A percentile compares a stretch with the other conserved stretches of the same genome.
Evolutionary conservation across 1,140 invertebrate genomes (phyloP).

Genomic region (Listronotus oregonensis): DNA sequence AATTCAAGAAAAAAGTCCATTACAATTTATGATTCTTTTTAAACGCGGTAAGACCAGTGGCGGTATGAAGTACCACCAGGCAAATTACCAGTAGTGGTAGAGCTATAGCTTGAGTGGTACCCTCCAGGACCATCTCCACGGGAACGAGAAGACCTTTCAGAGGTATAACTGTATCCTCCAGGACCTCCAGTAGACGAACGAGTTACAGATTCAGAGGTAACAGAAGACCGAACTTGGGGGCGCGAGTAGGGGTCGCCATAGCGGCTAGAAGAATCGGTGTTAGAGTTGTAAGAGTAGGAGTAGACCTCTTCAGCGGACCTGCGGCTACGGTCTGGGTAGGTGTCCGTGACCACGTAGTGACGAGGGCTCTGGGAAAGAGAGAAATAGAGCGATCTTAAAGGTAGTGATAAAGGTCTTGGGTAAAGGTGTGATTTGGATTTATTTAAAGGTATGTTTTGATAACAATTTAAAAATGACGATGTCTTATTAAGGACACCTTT

Average conservation of each 20-base stretch:
- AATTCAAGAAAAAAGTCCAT: slow-evolving; percentile 7
- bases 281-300: slow-evolving; percentile 79
- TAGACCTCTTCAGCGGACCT: slow-evolving; percentile 76
- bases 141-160: slow-evolving; percentile 70
- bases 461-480: background rate
- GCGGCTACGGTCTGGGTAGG: slow-evolving; percentile 66
- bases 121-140: slow-evolving; percentile 74
- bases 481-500: too few relatives aligned
- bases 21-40: slow-evolving; percentile 51
- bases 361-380: slow-evolving; percentile 73
- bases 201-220: slow-evolving; percentile 69
- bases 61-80: slow-evolving; percentile 80
- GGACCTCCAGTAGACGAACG: slow-evolving; percentile 67
- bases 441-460: background rate
- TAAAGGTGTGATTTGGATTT: slow-evolving; percentile 8
- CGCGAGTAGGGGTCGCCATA: slow-evolving; percentile 62
- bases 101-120: slow-evolving; percentile 77
- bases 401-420: slow-evolving; percentile 6
- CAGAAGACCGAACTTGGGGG: slow-evolving; percentile 65
- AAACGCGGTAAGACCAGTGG: slow-evolving; percentile 84
- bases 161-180: slow-evolving; percentile 72
- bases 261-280: slow-evolving; percentile 57
- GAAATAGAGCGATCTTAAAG: slow-evolving; percentile 30
- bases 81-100: slow-evolving; percentile 73
- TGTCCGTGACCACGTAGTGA: slow-evolving; percentile 81